These are phyloP conservation scores for Arctopsyche grandis DNA, from an alignment of 1,140 invertebrate genomes.

Conservation along the genomic window DNA sequence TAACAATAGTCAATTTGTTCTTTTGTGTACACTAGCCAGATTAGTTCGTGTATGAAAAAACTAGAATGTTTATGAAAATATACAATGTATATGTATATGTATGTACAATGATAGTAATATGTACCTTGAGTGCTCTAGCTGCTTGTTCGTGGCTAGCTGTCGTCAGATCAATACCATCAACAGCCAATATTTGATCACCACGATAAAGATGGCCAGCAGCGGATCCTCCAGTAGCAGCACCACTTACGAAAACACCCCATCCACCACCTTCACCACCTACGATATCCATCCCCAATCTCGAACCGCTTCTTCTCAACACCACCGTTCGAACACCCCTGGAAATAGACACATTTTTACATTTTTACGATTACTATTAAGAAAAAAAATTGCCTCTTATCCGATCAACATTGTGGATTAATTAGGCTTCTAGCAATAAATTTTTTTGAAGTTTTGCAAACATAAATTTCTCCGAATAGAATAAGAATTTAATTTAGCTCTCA, in stretches of 20 bases:
- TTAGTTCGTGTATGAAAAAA: no score
- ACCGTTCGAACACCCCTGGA: slow-evolving; percentile 64
- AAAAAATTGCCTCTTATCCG: neutral
- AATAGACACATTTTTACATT: neutral
- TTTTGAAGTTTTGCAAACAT: no score
- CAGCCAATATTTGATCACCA: slow-evolving; percentile 90
- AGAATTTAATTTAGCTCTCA: no score
- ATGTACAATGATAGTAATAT: no score
- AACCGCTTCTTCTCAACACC: slow-evolving; percentile 61
- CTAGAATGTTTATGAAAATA: no score
- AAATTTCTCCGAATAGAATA: no score
- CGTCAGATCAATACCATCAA: slow-evolving; percentile 88
- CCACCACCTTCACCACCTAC: slow-evolving; percentile 97
- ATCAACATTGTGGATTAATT: no score
- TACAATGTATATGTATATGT: no score
- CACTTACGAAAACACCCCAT: slow-evolving; percentile 80
- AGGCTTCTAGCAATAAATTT: no score
- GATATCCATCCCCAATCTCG: slow-evolving; percentile 95
- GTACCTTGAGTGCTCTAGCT: slow-evolving; percentile 84
- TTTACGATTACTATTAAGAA: no score
- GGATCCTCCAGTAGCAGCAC: slow-evolving; percentile 93
- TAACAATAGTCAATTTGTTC: no score
- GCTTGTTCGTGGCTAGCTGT: slow-evolving; percentile 88
- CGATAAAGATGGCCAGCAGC: slow-evolving; percentile 92
- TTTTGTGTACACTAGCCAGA: no score